A percentile compares a stretch with the other conserved stretches of the same genome.
Evolutionary conservation across 2,113 vertebrate species (phyloP).

Genomic region (Atrichornis clamosus): DNA sequence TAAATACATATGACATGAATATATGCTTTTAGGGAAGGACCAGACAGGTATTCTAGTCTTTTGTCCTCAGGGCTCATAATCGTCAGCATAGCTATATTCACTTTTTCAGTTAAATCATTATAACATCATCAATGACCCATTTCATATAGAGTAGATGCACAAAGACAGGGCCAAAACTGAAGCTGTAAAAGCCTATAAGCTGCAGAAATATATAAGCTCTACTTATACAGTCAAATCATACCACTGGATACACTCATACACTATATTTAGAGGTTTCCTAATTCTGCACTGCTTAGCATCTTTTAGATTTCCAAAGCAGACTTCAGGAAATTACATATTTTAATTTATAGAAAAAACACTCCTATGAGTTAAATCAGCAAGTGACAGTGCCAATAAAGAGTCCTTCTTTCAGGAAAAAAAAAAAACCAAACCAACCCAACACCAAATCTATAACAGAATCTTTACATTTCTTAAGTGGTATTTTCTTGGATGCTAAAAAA

Average conservation of each 20-base stretch:
- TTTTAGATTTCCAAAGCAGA: background rate
- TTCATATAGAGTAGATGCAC: background rate
- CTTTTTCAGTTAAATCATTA: background rate
- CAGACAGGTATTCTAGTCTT: background rate
- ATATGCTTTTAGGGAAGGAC: background rate
- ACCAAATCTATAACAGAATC: background rate
- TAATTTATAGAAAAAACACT: background rate
- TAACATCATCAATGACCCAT: background rate
- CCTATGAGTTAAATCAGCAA: background rate
- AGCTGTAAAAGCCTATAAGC: background rate
- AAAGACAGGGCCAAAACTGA: background rate
- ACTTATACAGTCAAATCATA: background rate
- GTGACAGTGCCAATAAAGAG: background rate
- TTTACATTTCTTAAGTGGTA: background rate
- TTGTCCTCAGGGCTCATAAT: background rate
- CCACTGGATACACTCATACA: background rate
- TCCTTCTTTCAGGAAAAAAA: background rate
- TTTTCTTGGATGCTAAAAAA: background rate
- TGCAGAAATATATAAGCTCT: background rate
- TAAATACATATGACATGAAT: background rate
- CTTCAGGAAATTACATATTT: background rate
- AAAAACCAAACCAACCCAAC: rapidly evolving
- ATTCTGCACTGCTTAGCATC: background rate
- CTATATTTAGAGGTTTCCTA: background rate
- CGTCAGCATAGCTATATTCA: background rate